These are phyloP conservation scores for Aphelinus atriplicis DNA, from an alignment of 1,140 invertebrate species.

Conservation along the genomic window DNA sequence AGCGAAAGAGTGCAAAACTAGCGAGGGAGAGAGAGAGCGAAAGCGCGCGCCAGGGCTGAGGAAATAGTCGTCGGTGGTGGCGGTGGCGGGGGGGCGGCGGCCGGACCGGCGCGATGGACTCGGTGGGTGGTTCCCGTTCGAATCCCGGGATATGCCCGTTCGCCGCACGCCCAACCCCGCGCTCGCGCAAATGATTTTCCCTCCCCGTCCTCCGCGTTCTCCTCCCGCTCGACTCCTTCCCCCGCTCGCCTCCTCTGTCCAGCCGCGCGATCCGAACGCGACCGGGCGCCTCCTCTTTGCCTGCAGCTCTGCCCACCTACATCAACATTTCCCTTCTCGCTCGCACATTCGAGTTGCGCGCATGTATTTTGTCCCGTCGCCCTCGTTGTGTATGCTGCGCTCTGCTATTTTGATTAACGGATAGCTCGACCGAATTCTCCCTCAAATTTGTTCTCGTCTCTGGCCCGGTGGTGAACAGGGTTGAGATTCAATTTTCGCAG, in stretches of 20 bases:
- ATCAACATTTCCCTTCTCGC: background rate
- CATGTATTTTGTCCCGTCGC: background rate
- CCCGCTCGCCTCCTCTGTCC: constrained; percentile 33
- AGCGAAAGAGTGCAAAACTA: background rate
- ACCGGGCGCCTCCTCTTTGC: constrained; percentile 27
- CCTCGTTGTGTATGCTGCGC: background rate
- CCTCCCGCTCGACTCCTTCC: constrained; percentile 35
- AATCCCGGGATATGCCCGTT: constrained; percentile 61
- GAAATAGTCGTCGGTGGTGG: constrained; percentile 53
- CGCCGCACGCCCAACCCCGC: constrained; percentile 52
- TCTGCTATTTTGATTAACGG: background rate
- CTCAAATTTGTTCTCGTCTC: no score
- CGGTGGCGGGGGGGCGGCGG: constrained; percentile 43
- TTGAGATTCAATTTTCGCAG: no score
- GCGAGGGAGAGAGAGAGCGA: no score
- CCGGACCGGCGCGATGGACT: constrained; percentile 66
- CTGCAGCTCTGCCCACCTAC: constrained; percentile 20
- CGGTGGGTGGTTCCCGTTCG: constrained; percentile 65
- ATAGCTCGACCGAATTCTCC: background rate
- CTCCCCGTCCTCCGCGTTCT: constrained; percentile 1
- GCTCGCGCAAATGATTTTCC: constrained; percentile 38
- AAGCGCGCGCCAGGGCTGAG: constrained; percentile 42
- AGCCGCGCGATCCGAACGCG: constrained; percentile 34
- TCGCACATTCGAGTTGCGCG: background rate
- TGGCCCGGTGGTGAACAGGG: no score